Evolutionary conservation across 2,113 vertebrate species (phyloP).

Genomic region (Fulmarus glacialis): DNA sequence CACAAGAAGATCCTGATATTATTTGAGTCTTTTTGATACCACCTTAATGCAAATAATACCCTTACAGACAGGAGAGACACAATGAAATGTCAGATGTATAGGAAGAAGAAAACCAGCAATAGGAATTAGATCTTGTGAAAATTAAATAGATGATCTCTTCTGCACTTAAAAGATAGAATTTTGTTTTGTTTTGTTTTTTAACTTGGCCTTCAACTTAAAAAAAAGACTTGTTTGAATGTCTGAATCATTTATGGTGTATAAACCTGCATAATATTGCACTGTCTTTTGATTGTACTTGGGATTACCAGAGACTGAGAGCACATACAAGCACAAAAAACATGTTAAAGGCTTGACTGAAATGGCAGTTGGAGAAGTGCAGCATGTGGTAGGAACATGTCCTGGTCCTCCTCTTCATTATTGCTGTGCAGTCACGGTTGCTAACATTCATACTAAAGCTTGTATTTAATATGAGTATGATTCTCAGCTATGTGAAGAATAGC

Average conservation of each 20-base stretch:
- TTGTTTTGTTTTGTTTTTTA: not conserved
- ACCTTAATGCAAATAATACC: slow-evolving; percentile 25
- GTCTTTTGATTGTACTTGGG: not conserved
- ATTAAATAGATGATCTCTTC: not conserved
- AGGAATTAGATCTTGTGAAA: not conserved
- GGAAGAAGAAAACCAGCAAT: slow-evolving; percentile 3
- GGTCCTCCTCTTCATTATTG: not conserved
- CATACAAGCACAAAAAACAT: not conserved
- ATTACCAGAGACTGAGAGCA: not conserved
- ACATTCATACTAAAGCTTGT: not conserved
- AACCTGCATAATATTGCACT: not conserved
- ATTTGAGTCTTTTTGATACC: slow-evolving; percentile 15
- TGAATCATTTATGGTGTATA: not conserved
- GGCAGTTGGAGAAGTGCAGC: not conserved
- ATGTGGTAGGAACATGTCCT: not conserved
- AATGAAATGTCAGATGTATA: not conserved
- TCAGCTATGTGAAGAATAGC: not conserved
- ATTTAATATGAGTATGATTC: not conserved
- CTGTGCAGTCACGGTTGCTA: not conserved
- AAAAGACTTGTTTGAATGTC: not conserved
- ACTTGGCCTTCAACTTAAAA: not conserved
- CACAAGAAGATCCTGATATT: not conserved
- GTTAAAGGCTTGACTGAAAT: not conserved
- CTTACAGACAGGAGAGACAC: not conserved
- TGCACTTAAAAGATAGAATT: not conserved